These are phyloP conservation scores for Sicus ferrugineus DNA, from an alignment of 2,888 invertebrate species.

Conservation along the genomic window DNA sequence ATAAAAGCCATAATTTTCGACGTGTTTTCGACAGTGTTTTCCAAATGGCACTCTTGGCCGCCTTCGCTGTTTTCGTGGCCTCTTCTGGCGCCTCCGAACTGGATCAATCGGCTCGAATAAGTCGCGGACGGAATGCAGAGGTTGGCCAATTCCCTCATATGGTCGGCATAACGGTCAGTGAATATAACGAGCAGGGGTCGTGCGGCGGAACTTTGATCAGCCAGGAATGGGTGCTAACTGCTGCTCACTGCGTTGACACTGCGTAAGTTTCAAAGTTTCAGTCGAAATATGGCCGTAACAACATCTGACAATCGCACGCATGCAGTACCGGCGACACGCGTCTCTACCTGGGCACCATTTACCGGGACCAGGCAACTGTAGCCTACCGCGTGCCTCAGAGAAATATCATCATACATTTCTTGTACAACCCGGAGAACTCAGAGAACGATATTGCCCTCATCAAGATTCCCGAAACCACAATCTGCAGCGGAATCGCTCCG, in stretches of 20 bases:
- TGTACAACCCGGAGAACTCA: background rate
- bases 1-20: background rate
- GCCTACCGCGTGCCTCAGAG: background rate
- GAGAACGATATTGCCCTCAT: background rate
- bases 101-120: background rate
- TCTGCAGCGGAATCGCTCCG: background rate
- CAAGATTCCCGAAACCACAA: background rate
- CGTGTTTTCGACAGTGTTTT: too few species aligned
- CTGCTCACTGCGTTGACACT: slow-evolving; percentile 33
- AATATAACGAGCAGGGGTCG: background rate
- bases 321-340: background rate
- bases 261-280: slow-evolving; percentile 17
- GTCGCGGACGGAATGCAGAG: background rate
- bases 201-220: slow-evolving; percentile 39
- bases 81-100: too few species aligned
- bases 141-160: background rate
- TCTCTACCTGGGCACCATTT: background rate
- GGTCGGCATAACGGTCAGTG: background rate
- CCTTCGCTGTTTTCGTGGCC: too few species aligned
- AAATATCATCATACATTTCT: background rate
- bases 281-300: background rate
- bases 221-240: slow-evolving; percentile 26
- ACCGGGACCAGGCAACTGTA: background rate
- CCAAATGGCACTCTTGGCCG: too few species aligned
- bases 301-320: background rate